Evolutionary conservation across 2,888 invertebrate species (phyloP).

Genomic region (Hirtodrosophila cameraria): DNA sequence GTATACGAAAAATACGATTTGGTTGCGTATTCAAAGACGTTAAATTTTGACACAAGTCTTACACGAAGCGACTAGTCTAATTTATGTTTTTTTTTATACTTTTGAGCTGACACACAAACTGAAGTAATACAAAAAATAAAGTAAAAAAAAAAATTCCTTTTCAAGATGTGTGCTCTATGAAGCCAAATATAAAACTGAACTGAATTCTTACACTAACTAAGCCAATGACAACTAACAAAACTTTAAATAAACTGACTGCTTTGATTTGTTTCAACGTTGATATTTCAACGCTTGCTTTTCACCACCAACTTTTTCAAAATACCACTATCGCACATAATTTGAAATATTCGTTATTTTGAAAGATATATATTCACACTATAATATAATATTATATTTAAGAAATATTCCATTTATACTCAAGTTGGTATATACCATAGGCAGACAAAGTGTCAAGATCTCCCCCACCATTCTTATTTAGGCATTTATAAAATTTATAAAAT

Average conservation of each 20-base stretch:
- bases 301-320: constrained; percentile 5
- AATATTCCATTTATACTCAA: no score
- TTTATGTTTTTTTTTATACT: background rate
- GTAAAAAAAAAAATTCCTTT: constrained; percentile 6
- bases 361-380: no score
- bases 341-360: no score
- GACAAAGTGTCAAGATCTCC: no score
- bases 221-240: background rate
- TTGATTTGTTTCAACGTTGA: background rate
- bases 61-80: background rate
- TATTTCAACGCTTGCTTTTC: background rate
- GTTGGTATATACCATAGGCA: no score
- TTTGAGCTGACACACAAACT: constrained; percentile 18
- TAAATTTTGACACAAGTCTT: constrained; percentile 30
- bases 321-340: no score
- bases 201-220: background rate
- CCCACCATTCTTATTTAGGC: no score
- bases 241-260: background rate
- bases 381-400: no score
- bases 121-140: constrained; percentile 30
- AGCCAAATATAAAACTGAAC: constrained; percentile 36
- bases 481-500: no score
- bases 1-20: no score
- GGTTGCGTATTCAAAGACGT: constrained; percentile 5
- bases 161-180: constrained; percentile 24